Evolutionary conservation across 2,113 vertebrate genomes (phyloP).

Genomic region (Zosterops pallidus): DNA sequence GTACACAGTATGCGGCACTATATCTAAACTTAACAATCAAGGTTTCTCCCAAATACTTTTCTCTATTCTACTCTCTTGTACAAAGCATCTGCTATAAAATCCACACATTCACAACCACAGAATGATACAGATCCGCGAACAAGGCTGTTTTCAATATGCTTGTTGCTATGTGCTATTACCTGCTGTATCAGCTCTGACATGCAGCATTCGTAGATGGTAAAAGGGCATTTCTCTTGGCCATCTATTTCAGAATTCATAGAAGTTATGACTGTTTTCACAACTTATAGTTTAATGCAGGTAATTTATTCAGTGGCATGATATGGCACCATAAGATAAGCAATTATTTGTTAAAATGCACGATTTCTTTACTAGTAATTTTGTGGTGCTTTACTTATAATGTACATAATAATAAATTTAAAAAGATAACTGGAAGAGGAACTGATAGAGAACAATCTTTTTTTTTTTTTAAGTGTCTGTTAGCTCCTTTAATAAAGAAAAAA

Average conservation of each 20-base stretch:
- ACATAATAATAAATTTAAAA: slow-evolving; percentile 18
- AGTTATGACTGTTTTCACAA: slow-evolving; percentile 9
- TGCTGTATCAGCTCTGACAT: slow-evolving; percentile 9
- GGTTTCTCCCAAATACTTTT: neutral
- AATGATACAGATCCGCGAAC: neutral
- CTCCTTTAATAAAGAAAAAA: neutral
- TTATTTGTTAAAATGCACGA: neutral
- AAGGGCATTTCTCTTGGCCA: slow-evolving; percentile 42
- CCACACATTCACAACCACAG: slow-evolving; percentile 22
- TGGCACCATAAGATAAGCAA: slow-evolving; percentile 51
- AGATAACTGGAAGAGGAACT: neutral
- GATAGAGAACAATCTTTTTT: neutral
- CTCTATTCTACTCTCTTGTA: slow-evolving; percentile 40
- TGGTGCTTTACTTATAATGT: slow-evolving; percentile 6
- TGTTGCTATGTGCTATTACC: slow-evolving; percentile 9
- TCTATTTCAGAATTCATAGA: slow-evolving; percentile 35
- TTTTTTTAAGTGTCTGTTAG: neutral
- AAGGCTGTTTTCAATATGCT: neutral
- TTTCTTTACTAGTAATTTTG: neutral
- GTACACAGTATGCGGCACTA: neutral
- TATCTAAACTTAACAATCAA: neutral
- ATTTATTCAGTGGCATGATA: slow-evolving; percentile 12
- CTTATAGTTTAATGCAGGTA: slow-evolving; percentile 24
- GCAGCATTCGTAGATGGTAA: neutral
- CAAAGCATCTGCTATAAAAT: slow-evolving; percentile 33